These are phyloP conservation scores for Sebastes trivittatus DNA, from an alignment of 2,797 vertebrate genomes.

Conservation along the genomic window DNA sequence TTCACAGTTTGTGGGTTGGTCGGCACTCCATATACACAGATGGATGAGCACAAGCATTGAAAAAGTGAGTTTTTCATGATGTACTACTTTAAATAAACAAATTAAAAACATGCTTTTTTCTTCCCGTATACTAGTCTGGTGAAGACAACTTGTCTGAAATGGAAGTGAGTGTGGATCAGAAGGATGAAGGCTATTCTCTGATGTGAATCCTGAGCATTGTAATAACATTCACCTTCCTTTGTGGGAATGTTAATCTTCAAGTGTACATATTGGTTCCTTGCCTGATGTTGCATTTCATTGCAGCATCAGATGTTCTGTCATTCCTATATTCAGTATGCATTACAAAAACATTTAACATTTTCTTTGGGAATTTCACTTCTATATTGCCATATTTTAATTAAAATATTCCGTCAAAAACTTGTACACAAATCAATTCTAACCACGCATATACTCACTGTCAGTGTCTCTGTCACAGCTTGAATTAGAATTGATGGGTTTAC, in stretches of 20 bases:
- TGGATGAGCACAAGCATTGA: neutral
- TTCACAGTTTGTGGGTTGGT: too few relatives aligned
- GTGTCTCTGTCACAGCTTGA: constrained; percentile 20
- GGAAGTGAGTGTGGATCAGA: neutral
- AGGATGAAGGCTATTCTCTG: neutral
- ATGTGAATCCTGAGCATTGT: neutral
- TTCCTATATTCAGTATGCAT: neutral
- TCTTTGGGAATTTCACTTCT: neutral
- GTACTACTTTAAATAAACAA: too few relatives aligned
- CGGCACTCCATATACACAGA: too few relatives aligned
- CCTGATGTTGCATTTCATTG: neutral
- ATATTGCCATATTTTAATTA: neutral
- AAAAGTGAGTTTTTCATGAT: neutral
- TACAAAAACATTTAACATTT: neutral
- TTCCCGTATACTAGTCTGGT: neutral
- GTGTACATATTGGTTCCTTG: neutral
- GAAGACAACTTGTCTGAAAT: neutral
- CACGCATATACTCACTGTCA: constrained; percentile 1
- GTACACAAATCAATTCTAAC: neutral
- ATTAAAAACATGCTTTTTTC: too few relatives aligned
- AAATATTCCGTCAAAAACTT: constrained; percentile 7
- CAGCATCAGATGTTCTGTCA: neutral
- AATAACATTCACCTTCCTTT: neutral
- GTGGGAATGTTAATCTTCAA: neutral
- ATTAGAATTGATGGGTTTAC: constrained; percentile 49